Base-by-base conservation (phyloP, 2,888 invertebrate genomes). In the Watsonalla binaria region DNA sequence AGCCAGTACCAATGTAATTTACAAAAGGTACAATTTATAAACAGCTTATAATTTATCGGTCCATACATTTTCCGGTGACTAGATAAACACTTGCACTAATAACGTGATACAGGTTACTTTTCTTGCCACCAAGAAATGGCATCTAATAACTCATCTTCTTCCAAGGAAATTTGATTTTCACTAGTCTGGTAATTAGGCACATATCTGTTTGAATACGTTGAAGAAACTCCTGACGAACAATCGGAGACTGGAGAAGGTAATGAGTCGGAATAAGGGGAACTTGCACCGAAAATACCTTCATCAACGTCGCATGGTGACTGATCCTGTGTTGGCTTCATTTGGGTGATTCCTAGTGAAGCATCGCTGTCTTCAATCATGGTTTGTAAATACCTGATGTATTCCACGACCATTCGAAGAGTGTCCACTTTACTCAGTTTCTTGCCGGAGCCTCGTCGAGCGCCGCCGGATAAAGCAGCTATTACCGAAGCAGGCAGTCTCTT, bases 351-450 rank as follows among this genome's bases (percentile, higher is more conserved):
- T 52, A 87, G 80, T 6, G 90, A 80, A 15, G 92, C 91, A 60
- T 95, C 94, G 65, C 93, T 93, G 62, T 95, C 94, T 39, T 95
- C 94, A 46, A 97, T 90, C 64, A 97, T 82, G 63, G 93, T 93
- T 75, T 97, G 94, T 53, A 98, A 89, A 64, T 96, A 94, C 57
- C 95, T 92, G 65, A 98, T 98, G 76, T 98, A 98, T 79, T 97
- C 97, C 6, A 98, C 96, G 0, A 98, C 97, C 89, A 97, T 94
- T 60, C 94, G 91, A 6, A 98, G 86, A 0, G 97, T 98, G 77
- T 98, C 98, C n/a, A 97, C 97, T 90, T 97, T 97, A 76, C 96
- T 96, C 0, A 97, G 92, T 74, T 97, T 97, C 79, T 96, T 97
- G 62, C 94, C 95, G 46, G 95, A 95, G 8, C 95, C 95, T 48